Base-by-base conservation (phyloP, 2,888 invertebrate genomes). In the Orthosia gothica region DNA sequence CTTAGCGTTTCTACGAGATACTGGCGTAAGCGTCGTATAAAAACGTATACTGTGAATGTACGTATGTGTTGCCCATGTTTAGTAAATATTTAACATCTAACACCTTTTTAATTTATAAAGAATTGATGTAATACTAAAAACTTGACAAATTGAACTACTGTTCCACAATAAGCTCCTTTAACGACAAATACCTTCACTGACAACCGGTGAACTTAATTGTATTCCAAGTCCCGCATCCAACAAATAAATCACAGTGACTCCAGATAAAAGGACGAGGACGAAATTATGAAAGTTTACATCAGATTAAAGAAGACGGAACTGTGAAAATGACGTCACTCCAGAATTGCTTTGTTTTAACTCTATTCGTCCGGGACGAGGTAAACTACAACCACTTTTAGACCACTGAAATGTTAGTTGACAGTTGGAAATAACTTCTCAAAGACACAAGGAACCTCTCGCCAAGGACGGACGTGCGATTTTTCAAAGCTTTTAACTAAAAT, bases 291-390 rank as follows among this genome's bases (percentile, higher is more conserved):
- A 85, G 83, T 83, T 87, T 83, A 78, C 74, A 85, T 83, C 78
- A 70, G 79, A 81, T 86, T 85, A 76, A 81, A 81, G 76, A 73
- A 73, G 66, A 77, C 74, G 65, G 76, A 79, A 76, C 67, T 74
- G 75, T 80, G 59, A 79, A 75, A 89, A 85, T 83, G 67, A 77
- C 73, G 80, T 81, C 74, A 77, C 52, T 26, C 54, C 67, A 71
- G 83, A 88, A 89, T 89, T 88, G 87, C 87, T 89, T 90, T 92
- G 88, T 89, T 91, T 89, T 85, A 78, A 77, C 81, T 81, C 74
- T 80, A 81, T 80, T 82, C 82, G 57, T 81, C 45, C 16, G 83
- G 84, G 87, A 66, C 71, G 85, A 87, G 84, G 88, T 88, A 89
- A 90, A 88, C 88, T 88, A 85, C 84, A 82, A 70, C 80, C 76